Conservation (phyloP, 2,113 vertebrate species). For the Atrichornis clamosus region DNA sequence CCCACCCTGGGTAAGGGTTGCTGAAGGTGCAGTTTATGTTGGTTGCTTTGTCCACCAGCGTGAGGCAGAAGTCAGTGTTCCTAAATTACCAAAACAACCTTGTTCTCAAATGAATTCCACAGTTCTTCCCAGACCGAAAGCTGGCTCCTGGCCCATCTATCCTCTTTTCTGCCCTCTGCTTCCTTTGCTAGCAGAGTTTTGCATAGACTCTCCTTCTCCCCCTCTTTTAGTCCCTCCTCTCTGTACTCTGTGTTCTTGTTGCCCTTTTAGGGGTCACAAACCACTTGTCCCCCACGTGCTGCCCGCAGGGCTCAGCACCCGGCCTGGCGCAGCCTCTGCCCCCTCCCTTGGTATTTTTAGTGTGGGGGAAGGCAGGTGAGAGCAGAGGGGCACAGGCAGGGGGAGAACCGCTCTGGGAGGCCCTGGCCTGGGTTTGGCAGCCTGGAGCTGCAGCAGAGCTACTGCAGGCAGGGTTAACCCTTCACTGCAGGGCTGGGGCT, state of each 20-base stretch:
- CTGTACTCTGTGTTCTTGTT: neutral
- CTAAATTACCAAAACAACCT: neutral
- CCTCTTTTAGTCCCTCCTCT: neutral
- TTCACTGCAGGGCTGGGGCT: neutral
- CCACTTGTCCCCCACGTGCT: neutral
- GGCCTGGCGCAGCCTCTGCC: neutral
- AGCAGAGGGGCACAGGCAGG: constrained; percentile 7
- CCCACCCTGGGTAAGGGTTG: too few relatives aligned
- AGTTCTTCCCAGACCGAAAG: neutral
- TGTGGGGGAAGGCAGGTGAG: constrained; percentile 6
- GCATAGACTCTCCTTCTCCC: neutral
- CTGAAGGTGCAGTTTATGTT: neutral
- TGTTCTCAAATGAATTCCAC: neutral
- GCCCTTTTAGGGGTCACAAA: neutral
- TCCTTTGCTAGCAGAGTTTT: neutral
- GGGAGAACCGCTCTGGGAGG: neutral
- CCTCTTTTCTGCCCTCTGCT: neutral
- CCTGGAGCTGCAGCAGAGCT: neutral
- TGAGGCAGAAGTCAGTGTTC: neutral
- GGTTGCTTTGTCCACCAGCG: fast-evolving
- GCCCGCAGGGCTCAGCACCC: neutral
- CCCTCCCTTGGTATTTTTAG: neutral
- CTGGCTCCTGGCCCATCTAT: neutral
- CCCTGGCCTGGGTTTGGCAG: neutral
- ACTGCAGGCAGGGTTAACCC: neutral